Evolutionary conservation across 1,140 invertebrate species (phyloP).

Genomic region (Uloborus diversus): DNA sequence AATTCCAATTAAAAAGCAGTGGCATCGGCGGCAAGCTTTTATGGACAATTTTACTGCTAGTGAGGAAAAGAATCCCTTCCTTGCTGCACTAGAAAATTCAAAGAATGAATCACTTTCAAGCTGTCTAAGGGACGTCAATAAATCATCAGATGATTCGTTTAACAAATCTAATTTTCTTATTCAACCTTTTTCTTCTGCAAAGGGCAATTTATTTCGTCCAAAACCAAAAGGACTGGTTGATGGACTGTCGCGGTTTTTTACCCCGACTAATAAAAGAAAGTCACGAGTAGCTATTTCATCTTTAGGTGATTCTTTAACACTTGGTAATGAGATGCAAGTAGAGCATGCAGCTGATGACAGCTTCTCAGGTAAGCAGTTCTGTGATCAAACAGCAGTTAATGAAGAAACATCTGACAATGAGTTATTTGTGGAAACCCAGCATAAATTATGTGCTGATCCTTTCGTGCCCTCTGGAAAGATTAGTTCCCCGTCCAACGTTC

Average conservation of each 20-base stretch:
- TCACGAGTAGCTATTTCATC: slow-evolving; percentile 57
- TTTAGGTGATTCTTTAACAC: slow-evolving; percentile 29
- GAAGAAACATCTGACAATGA: background rate
- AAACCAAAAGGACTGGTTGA: slow-evolving; percentile 58
- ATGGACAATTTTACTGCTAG: slow-evolving; percentile 19
- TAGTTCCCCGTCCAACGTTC: slow-evolving; percentile 33
- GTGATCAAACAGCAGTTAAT: slow-evolving; percentile 22
- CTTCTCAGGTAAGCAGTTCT: slow-evolving; percentile 10
- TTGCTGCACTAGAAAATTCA: slow-evolving; percentile 39
- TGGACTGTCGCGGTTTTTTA: slow-evolving; percentile 65
- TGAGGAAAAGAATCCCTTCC: slow-evolving; percentile 28
- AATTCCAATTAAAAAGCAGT: slow-evolving; percentile 51
- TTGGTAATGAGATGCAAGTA: slow-evolving; percentile 32
- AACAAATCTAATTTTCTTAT: slow-evolving; percentile 61
- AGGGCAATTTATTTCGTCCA: slow-evolving; percentile 12
- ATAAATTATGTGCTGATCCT: background rate
- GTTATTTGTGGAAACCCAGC: slow-evolving; percentile 1
- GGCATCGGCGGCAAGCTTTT: slow-evolving; percentile 47
- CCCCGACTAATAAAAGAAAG: slow-evolving; percentile 63
- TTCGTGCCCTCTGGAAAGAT: background rate
- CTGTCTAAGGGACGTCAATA: slow-evolving; percentile 43
- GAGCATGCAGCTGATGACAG: slow-evolving; percentile 5
- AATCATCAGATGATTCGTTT: slow-evolving; percentile 24
- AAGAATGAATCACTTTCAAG: slow-evolving; percentile 28
- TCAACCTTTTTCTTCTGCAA: slow-evolving; percentile 60